These are phyloP conservation scores for Aproaerema taeniolella DNA, from an alignment of 2,888 invertebrate genomes.

Conservation along the genomic window DNA sequence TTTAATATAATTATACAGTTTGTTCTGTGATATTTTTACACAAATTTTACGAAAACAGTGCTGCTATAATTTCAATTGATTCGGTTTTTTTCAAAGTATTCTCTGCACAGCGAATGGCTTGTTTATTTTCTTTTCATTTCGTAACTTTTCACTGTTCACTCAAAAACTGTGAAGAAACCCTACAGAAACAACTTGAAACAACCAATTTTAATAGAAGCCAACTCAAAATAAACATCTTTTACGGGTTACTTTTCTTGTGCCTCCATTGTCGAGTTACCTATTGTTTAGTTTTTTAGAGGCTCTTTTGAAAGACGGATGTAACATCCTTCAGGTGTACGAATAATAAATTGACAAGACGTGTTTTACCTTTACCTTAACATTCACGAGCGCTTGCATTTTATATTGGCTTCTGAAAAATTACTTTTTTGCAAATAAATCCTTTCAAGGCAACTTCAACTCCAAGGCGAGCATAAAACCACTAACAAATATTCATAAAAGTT, in stretches of 20 bases:
- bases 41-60: too few relatives aligned
- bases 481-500: too few relatives aligned
- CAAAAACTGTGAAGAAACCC: too few relatives aligned
- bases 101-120: too few relatives aligned
- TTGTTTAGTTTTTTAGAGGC: constrained; percentile 17
- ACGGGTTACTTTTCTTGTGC: constrained; percentile 28
- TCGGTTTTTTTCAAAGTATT: too few relatives aligned
- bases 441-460: background rate
- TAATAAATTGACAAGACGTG: background rate
- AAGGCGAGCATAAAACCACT: background rate
- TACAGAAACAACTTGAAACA: too few relatives aligned
- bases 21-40: too few relatives aligned
- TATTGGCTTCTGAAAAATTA: background rate
- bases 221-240: constrained; percentile 29
- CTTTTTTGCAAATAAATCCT: background rate
- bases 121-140: too few relatives aligned
- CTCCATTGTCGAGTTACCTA: constrained; percentile 24
- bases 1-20: too few relatives aligned
- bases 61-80: too few relatives aligned
- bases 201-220: constrained; percentile 27
- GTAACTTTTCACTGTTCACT: too few relatives aligned
- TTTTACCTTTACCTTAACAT: background rate
- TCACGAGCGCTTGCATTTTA: background rate
- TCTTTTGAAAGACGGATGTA: background rate
- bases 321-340: background rate